A percentile compares a stretch with the other conserved stretches of the same genome.
Evolutionary conservation across 2,888 invertebrate genomes (phyloP).

Genomic region (Heliothis peltigera): DNA sequence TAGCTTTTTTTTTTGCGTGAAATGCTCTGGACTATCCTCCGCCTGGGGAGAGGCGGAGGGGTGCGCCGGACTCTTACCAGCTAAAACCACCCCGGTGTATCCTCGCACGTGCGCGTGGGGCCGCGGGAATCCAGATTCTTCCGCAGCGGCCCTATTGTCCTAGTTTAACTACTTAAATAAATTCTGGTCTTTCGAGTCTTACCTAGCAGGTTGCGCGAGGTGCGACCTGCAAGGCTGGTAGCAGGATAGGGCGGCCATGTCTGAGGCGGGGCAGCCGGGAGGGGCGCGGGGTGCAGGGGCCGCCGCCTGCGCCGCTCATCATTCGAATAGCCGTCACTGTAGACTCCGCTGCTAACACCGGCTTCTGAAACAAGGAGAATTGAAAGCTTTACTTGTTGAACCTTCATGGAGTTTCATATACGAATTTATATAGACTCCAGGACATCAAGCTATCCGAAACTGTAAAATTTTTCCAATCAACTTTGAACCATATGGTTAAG

Average conservation of each 20-base stretch:
- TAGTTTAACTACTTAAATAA: background rate
- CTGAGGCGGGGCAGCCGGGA: slow-evolving; percentile 72
- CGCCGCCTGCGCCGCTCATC: slow-evolving; percentile 77
- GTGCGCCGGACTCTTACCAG: too few relatives aligned
- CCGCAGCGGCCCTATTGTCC: too few relatives aligned
- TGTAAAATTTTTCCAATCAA: too few relatives aligned
- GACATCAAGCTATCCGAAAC: too few relatives aligned
- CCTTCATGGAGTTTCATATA: background rate
- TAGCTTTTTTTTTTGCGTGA: too few relatives aligned
- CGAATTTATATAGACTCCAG: too few relatives aligned
- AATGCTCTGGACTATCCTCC: too few relatives aligned
- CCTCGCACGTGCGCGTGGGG: too few relatives aligned
- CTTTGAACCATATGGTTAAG: too few relatives aligned
- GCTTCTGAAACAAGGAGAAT: slow-evolving; percentile 35
- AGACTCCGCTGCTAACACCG: slow-evolving; percentile 53
- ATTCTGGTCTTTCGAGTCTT: slow-evolving; percentile 36
- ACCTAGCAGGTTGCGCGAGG: slow-evolving; percentile 88
- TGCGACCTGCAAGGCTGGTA: slow-evolving; percentile 87
- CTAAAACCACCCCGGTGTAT: too few relatives aligned
- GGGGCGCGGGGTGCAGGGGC: slow-evolving; percentile 65
- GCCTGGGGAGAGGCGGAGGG: too few relatives aligned
- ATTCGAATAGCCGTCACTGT: slow-evolving; percentile 70
- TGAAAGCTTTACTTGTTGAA: background rate
- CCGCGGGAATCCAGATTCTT: too few relatives aligned
- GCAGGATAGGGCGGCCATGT: slow-evolving; percentile 87